These are phyloP conservation scores for Hepsetus odoe DNA, from an alignment of 2,113 vertebrate species.

Conservation along the genomic window DNA sequence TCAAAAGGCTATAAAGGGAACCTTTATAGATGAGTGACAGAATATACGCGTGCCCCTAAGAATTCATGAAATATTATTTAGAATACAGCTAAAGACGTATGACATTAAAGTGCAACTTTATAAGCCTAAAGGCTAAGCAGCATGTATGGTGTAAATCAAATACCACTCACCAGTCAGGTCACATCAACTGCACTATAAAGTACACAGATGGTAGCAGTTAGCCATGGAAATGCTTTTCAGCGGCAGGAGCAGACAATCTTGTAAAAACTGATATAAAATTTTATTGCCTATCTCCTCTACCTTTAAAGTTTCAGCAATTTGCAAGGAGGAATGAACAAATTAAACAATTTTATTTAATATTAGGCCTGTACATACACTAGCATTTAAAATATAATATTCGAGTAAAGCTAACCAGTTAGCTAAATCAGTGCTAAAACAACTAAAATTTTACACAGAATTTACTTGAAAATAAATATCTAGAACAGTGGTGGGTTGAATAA, in stretches of 20 bases:
- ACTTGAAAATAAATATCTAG: no score
- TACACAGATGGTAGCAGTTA: background rate
- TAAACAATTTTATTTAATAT: no score
- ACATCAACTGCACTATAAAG: background rate
- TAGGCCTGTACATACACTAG: no score
- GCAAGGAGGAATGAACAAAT: no score
- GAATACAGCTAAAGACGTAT: background rate
- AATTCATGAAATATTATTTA: background rate
- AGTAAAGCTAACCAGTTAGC: no score
- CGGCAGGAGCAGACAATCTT: background rate
- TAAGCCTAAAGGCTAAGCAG: background rate
- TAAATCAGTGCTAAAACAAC: no score
- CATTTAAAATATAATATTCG: no score
- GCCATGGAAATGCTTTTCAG: background rate
- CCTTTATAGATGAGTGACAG: background rate
- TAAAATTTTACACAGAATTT: no score
- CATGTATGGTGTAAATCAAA: constrained; percentile 2
- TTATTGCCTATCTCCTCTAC: background rate
- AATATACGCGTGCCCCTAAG: background rate
- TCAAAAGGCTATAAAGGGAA: background rate
- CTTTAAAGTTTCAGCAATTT: background rate
- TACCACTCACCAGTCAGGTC: constrained; percentile 8
- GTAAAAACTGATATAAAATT: constrained; percentile 2
- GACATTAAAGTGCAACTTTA: background rate
- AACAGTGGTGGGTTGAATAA: background rate